A percentile compares a stretch with the other conserved stretches of the same genome.
Conservation (phyloP, 2,888 invertebrate genomes). For the Troides oblongomaculatus region DNA sequence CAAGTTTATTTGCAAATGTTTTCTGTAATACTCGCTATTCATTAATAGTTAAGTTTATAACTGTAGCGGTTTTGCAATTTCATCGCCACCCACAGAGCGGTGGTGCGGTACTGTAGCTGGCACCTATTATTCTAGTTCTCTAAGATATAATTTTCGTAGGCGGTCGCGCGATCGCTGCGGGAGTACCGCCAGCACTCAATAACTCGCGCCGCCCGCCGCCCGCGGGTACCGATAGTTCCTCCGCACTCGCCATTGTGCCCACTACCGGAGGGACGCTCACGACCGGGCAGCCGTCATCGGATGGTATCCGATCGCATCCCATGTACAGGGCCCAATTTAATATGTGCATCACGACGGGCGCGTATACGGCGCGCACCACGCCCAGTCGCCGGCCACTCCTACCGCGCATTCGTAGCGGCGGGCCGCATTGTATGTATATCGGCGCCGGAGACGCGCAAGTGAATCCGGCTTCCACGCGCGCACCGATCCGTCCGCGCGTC, state of each 20-base stretch:
- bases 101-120: too few relatives aligned
- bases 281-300: slow-evolving; percentile 61
- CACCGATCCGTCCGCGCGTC: slow-evolving; percentile 68
- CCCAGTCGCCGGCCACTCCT: slow-evolving; percentile 71
- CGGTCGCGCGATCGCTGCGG: slow-evolving; percentile 48
- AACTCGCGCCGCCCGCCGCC: slow-evolving; percentile 49
- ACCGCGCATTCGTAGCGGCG: slow-evolving; percentile 70
- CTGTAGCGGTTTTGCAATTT: too few relatives aligned
- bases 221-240: slow-evolving; percentile 60
- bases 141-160: slow-evolving; percentile 36
- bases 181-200: slow-evolving; percentile 44
- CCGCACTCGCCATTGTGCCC: slow-evolving; percentile 56
- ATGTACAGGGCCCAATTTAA: slow-evolving; percentile 76
- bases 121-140: too few relatives aligned
- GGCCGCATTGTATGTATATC: slow-evolving; percentile 78
- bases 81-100: too few relatives aligned
- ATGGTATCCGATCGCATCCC: slow-evolving; percentile 57
- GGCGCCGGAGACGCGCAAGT: slow-evolving; percentile 52
- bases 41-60: too few relatives aligned
- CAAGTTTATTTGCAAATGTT: too few relatives aligned
- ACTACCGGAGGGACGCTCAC: slow-evolving; percentile 62
- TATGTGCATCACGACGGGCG: slow-evolving; percentile 77
- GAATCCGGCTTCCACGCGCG: slow-evolving; percentile 64
- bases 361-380: slow-evolving; percentile 72
- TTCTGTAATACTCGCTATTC: too few relatives aligned